phyloP scores from a whole-genome alignment of 2,888 invertebrate genomes.

The Mythimna pallens region DNA sequence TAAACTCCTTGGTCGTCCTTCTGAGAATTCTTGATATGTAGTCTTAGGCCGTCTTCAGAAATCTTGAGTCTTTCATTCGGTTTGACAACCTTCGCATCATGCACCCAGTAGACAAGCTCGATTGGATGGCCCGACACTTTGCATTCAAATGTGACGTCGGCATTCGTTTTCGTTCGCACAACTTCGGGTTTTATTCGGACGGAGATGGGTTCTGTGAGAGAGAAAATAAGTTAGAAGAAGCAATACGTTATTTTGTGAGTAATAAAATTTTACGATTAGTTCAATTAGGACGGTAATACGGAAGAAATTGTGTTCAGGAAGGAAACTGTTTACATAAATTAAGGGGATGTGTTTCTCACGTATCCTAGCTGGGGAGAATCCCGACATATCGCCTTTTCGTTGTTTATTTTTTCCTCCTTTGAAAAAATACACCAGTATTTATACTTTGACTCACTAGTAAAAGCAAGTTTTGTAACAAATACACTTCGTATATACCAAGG shows the following conservation, averaged over 20 bases:
- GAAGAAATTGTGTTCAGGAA: slow-evolving; percentile 49
- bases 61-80: slow-evolving; percentile 91
- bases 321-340: slow-evolving; percentile 62
- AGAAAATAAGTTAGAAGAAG: slow-evolving; percentile 44
- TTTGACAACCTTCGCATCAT: slow-evolving; percentile 93
- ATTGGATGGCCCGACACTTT: slow-evolving; percentile 96
- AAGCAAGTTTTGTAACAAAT: slow-evolving; percentile 12
- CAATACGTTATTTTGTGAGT: slow-evolving; percentile 45
- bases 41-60: slow-evolving; percentile 85
- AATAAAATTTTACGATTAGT: slow-evolving; percentile 61
- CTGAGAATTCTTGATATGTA: slow-evolving; percentile 92
- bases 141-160: slow-evolving; percentile 96
- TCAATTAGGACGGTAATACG: slow-evolving; percentile 60
- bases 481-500: slow-evolving; percentile 5
- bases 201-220: slow-evolving; percentile 93
- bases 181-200: slow-evolving; percentile 95
- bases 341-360: slow-evolving; percentile 55
- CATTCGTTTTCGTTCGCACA: slow-evolving; percentile 95
- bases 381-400: slow-evolving; percentile 10
- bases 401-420: slow-evolving; percentile 25
- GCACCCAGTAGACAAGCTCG: slow-evolving; percentile 94
- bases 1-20: slow-evolving; percentile 97
- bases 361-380: slow-evolving; percentile 18
- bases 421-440: slow-evolving; percentile 8
- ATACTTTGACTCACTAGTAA: slow-evolving; percentile 18